Base-by-base conservation (phyloP, 2,888 invertebrate species). In the Lasiommata megera region DNA sequence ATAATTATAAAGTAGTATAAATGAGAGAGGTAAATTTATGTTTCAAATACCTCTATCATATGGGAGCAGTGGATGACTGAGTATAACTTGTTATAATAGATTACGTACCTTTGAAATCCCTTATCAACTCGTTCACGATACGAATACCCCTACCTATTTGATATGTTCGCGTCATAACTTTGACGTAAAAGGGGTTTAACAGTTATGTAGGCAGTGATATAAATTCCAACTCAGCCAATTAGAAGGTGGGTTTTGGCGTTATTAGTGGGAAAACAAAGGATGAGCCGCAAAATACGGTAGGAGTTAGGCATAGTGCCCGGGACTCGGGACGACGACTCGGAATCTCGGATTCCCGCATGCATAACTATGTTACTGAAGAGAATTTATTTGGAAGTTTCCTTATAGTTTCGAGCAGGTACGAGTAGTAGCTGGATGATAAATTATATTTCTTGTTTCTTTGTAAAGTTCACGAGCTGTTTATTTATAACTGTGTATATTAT, bases 281-380 rank as follows among this genome's bases (percentile, higher is more conserved):
- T 78, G 74, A 77, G 71, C 73, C 68, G 62, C 68, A 72, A 74
- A 77, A 79, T 77, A 80, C 74, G 80, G 74, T 76, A 74, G 71
- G 76, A 75, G 34, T 34, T 34, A 73, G 76, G 74, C 70, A 62
- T 67, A 70, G 68, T 72, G 63, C 67, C 23, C 23, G 23, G 23
- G 29, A 56, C 76, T 75, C 72, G 54, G 56, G 56, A 58, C 54
- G 48, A 43, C 51, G 75, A 74, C 11, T 34, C 34, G 34, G 34
- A 34, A 34, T 34, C 71, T 69, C 72, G 69, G 71, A 69, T 70
- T 63, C 71, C 66, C 68, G 67, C 69, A 73, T 70, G 58, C 67
- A 69, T 69, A 72, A 70, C 71, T 73, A 80, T 11, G 11, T 34
- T 11, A 79, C 80, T 79, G 82, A 59, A 28, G 56, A 53, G 79